Evolutionary conservation across 2,888 invertebrate species (phyloP), one percentile per base, ranked within the genome.

Genomic region (Monochamus alternatus): DNA sequence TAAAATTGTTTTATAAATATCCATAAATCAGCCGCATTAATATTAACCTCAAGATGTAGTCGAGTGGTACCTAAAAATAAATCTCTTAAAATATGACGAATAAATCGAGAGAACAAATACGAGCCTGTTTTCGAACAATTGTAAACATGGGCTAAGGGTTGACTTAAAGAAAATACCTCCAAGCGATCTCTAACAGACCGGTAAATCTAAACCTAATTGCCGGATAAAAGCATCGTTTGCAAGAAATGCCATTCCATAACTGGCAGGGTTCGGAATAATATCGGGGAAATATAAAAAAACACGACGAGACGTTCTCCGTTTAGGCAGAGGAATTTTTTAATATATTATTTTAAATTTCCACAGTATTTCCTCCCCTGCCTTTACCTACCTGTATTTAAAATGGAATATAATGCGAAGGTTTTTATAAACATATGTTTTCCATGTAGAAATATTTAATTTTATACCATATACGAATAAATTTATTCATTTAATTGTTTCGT

Each of bases 201-300:
- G 69, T 47, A 78, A 78, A 74, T 76, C 74, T 73, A 51, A 63
- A 69, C 71, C 75, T 78, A 76, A 78, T 78, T 78, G 78, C 72
- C 74, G 75, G 72, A 78, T 73, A 76, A 76, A 75, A 74, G 78
- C 73, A 74, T 76, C 74, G 73, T 76, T 78, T 73, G 73, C 63
- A 51, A 67, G 67, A 74, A 78, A 65, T 74, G 47, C 51, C 74
- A 70, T 30, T 74, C 43, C n/a, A 64, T 73, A 74, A 52, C 72
- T 65, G 73, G 64, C 66, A 32, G 32, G 32, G 66, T 32, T 52
- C 22, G 14, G 52, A 55, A 44, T 66, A 52, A 66, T 66, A 66
- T 66, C 22, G 32, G 52, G 30, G 38, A 52, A 52, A 52, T 32
- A 8, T 7, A 38, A 60, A 60, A 59, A 38, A 10, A 55, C n/a